Evolutionary conservation across 2,113 vertebrate species (phyloP), one percentile per base, ranked within the genome.

Genomic region (Menura novaehollandiae): DNA sequence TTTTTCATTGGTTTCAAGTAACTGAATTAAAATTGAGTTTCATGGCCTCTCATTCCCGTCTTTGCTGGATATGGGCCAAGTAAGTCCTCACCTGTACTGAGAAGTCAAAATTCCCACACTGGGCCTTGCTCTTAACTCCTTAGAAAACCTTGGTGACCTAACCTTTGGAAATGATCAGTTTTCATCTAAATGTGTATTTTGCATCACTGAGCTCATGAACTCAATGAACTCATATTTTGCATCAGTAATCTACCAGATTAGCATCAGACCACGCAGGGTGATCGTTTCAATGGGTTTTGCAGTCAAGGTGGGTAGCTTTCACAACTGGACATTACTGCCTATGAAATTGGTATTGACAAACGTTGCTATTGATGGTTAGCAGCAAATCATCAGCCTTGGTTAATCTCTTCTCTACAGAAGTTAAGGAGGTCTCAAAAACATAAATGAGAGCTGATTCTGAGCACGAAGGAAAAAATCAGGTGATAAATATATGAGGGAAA

Each of bases 321-420:
- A 3, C 33, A 63, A 12, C 2, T 39, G 43, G 43, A 81, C 18
- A 22, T 60, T 64, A 33, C n/a, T 26, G 13, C 6, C 26, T 73
- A 9, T 56, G 66, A 77, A 66, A 94, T 1, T 24, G 10, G 35
- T 32, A 67, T 69, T 35, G 69, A 37, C 26, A 74, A 72, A 83
- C 2, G 2, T 4, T 73, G 33, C 1, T n/a, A 22, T 2, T 43
- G 27, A 13, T 37, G 15, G 4, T 5, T 72, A 44, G 39, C 41
- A 72, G 28, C 47, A 89, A 81, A 47, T 72, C 58, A 85, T 33
- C 32, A 60, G 24, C 22, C 15, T 78, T 15, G 32, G 44, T 53
- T 68, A 63, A 75, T 28, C 9, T 81, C 21, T 88, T 71, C 35
- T 67, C 37, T 68, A 16, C 28, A 75, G 76, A 89, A 69, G 12